A percentile compares a stretch with the other conserved stretches of the same genome.
These are phyloP conservation scores for Adrianichthys oophorus DNA, from an alignment of 2,797 vertebrate genomes.

Conservation along the genomic window DNA sequence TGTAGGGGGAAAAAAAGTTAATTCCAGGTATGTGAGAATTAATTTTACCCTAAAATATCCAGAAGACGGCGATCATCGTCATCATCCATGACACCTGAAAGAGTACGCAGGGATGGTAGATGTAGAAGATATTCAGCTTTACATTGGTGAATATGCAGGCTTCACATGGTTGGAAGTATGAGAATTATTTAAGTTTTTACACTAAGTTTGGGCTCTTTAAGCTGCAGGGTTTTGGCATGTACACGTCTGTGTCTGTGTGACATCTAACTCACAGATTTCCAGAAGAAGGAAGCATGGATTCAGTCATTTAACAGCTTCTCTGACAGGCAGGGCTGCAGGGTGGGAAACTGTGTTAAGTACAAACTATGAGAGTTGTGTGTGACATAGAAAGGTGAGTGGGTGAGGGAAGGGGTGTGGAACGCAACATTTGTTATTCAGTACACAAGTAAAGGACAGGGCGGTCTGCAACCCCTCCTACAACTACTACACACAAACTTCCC, in stretches of 20 bases:
- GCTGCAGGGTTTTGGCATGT: slow-evolving; percentile 4
- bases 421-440: slow-evolving; percentile 27
- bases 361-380: too few species aligned
- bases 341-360: too few species aligned
- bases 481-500: slow-evolving; percentile 45
- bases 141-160: background rate
- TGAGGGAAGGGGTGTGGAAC: slow-evolving; percentile 8
- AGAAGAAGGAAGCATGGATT: slow-evolving; percentile 69
- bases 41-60: slow-evolving; percentile 98
- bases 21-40: background rate
- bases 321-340: slow-evolving; percentile 53
- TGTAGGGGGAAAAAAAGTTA: background rate
- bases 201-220: background rate
- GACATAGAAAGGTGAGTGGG: slow-evolving; percentile 6
- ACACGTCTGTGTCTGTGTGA: slow-evolving; percentile 11
- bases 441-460: slow-evolving; percentile 38
- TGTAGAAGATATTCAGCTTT: background rate
- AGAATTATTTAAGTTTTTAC: slow-evolving; percentile 2
- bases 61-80: slow-evolving; percentile 99
- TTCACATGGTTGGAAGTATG: background rate
- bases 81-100: slow-evolving; percentile 99
- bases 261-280: slow-evolving; percentile 71
- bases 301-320: slow-evolving; percentile 70
- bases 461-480: slow-evolving; percentile 51
- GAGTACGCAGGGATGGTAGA: slow-evolving; percentile 10